These are phyloP conservation scores for Calliphora vomitoria DNA, from an alignment of 2,888 invertebrate species.

Conservation along the genomic window DNA sequence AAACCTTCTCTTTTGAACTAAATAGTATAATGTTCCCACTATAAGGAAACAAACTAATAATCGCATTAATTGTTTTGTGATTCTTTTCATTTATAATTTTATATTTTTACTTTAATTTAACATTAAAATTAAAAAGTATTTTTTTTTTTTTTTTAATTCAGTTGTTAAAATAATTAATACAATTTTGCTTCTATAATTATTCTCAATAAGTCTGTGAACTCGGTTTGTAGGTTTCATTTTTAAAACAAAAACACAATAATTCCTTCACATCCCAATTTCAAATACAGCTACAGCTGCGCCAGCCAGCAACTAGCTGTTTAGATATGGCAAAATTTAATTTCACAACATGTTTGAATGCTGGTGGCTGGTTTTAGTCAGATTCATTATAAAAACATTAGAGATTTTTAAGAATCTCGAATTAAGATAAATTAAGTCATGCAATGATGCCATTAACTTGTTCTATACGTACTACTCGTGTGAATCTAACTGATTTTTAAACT, in stretches of 20 bases:
- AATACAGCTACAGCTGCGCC: not conserved
- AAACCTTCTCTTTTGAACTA: conserved; percentile 12
- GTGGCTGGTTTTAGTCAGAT: conserved; percentile 29
- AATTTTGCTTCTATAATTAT: conserved; percentile 66
- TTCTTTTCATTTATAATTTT: not conserved
- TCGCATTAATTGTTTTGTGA: not conserved
- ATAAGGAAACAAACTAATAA: not conserved
- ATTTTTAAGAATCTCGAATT: conserved; percentile 69
- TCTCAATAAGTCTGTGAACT: conserved; percentile 70
- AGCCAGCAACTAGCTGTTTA: too few relatives aligned
- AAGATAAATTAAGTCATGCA: conserved; percentile 73
- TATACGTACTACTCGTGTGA: conserved; percentile 61
- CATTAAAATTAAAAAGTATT: conserved; percentile 41
- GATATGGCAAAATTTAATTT: not conserved
- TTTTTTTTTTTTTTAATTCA: conserved; percentile 4
- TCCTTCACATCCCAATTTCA: conserved; percentile 5
- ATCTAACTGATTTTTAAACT: conserved; percentile 64
- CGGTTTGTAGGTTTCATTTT: conserved; percentile 72
- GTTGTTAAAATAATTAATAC: conserved; percentile 56
- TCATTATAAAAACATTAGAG: conserved; percentile 74
- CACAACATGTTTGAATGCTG: conserved; percentile 11
- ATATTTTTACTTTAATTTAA: conserved; percentile 61
- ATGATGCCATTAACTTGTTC: conserved; percentile 69
- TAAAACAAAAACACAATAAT: conserved; percentile 29
- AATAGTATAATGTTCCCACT: conserved; percentile 3